phyloP scores from a whole-genome alignment of 1,140 invertebrate species.

The Ostrea denselamellosa region DNA sequence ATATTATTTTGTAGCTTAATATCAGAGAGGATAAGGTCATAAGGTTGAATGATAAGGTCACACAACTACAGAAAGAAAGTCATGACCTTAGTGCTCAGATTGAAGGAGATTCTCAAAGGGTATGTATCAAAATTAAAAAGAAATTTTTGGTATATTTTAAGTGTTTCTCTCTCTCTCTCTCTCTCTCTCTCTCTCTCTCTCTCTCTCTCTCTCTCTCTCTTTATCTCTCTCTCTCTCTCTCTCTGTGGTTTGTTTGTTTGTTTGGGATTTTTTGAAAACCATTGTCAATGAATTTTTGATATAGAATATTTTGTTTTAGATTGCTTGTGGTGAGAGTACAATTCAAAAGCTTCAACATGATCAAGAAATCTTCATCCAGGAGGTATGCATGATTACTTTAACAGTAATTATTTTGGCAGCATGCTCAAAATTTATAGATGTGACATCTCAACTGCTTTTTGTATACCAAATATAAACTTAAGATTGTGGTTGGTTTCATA shows the following conservation, averaged over 20 bases:
- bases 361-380: slow-evolving; percentile 73
- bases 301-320: slow-evolving; percentile 55
- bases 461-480: not conserved
- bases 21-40: slow-evolving; percentile 73
- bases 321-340: slow-evolving; percentile 69
- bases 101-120: slow-evolving; percentile 67
- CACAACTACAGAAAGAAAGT: slow-evolving; percentile 73
- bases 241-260: no score
- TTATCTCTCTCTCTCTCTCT: no score
- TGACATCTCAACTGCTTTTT: slow-evolving; percentile 18
- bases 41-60: slow-evolving; percentile 71
- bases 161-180: no score
- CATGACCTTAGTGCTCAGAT: slow-evolving; percentile 65
- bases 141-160: no score
- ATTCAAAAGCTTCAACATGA: slow-evolving; percentile 75
- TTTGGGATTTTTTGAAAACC: no score
- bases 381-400: slow-evolving; percentile 66
- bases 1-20: slow-evolving; percentile 64
- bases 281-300: not conserved
- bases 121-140: no score
- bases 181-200: no score
- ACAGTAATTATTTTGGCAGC: not conserved
- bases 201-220: no score
- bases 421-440: slow-evolving; percentile 17
- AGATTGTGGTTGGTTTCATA: not conserved